These are phyloP conservation scores for Drosophila tanythrix DNA, from an alignment of 2,888 invertebrate genomes.

Conservation along the genomic window DNA sequence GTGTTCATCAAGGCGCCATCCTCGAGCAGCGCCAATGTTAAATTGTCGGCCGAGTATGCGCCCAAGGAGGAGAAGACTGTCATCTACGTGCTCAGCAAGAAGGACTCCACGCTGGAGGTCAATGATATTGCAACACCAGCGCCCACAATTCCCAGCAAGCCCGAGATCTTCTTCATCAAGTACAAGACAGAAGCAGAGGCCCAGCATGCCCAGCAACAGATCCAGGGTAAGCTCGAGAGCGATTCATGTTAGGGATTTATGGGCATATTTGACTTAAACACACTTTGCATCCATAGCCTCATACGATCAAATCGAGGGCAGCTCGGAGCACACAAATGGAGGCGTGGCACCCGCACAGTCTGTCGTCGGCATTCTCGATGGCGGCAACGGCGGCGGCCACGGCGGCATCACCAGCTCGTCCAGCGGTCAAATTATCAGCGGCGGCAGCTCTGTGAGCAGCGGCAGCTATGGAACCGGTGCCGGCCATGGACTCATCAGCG, in stretches of 20 bases:
- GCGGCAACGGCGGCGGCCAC: constrained; percentile 52
- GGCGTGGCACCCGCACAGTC: constrained; percentile 82
- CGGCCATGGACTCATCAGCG: constrained; percentile 16
- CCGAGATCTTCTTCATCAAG: constrained; percentile 84
- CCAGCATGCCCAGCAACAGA: constrained; percentile 81
- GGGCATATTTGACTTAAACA: background rate
- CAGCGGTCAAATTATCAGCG: constrained; percentile 11
- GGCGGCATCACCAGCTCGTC: constrained; percentile 21
- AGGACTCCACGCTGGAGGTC: constrained; percentile 80
- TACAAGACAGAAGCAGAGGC: constrained; percentile 84
- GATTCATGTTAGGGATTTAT: background rate
- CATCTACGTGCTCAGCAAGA: constrained; percentile 84
- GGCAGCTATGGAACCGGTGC: constrained; percentile 16
- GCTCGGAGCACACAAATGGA: constrained; percentile 81
- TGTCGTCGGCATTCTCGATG: constrained; percentile 80
- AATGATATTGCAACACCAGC: constrained; percentile 82
- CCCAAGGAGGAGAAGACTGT: constrained; percentile 84
- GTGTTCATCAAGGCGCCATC: constrained; percentile 84
- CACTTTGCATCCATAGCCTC: constrained; percentile 65
- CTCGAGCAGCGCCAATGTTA: constrained; percentile 73
- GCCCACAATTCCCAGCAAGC: constrained; percentile 83
- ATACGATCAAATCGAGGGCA: constrained; percentile 82
- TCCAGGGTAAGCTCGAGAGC: constrained; percentile 75
- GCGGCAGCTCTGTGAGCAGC: constrained; percentile 7
- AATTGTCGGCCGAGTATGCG: constrained; percentile 81